Conservation (phyloP, 2,797 vertebrate species). For the Hypotaenidia philippensis region DNA sequence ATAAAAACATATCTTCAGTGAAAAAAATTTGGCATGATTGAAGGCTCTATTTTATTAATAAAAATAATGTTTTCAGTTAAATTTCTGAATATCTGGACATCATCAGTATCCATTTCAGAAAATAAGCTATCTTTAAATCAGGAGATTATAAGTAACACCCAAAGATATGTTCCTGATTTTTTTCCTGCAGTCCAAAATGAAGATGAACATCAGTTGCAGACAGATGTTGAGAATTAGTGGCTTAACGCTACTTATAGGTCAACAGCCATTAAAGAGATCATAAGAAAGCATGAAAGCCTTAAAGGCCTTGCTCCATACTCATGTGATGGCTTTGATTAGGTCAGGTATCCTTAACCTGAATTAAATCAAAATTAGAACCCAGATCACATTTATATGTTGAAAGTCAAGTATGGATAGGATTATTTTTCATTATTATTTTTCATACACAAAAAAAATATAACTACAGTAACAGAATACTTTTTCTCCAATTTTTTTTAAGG, state of each 20-base stretch:
- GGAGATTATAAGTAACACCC: not conserved
- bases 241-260: not conserved
- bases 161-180: not conserved
- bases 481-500: not conserved
- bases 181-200: not conserved
- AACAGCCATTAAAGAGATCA: not conserved
- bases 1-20: not conserved
- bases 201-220: not conserved
- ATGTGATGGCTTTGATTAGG: not conserved
- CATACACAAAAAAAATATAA: not conserved
- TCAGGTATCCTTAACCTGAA: not conserved
- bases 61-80: not conserved
- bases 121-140: constrained; percentile 7
- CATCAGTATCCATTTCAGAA: constrained; percentile 13
- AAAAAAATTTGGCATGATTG: not conserved
- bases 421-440: not conserved
- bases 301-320: not conserved
- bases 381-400: not conserved
- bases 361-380: not conserved
- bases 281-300: not conserved
- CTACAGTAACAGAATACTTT: not conserved
- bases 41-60: not conserved
- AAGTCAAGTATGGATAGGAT: not conserved
- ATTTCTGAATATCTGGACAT: not conserved
- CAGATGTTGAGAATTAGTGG: not conserved